Conservation (phyloP, 2,797 vertebrate species). For the Cirrhinus molitorella region DNA sequence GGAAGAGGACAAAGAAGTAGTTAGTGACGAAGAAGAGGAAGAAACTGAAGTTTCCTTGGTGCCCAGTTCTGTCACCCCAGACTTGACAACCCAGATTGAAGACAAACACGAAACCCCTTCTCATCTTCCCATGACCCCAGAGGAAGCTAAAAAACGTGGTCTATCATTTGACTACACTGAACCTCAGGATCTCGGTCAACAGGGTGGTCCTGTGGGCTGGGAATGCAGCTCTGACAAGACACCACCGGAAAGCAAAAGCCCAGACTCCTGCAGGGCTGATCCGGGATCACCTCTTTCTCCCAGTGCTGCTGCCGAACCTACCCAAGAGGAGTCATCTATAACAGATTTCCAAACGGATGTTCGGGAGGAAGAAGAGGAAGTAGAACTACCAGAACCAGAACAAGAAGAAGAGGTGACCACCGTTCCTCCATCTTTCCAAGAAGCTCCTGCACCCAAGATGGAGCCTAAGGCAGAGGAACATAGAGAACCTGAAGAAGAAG, state of each 20-base stretch:
- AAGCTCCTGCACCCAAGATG: constrained; percentile 6
- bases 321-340: constrained; percentile 35
- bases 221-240: constrained; percentile 61
- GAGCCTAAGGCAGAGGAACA: constrained; percentile 38
- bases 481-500: constrained; percentile 1
- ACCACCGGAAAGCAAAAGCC: constrained; percentile 64
- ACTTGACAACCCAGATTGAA: constrained; percentile 36
- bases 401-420: constrained; percentile 39
- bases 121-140: constrained; percentile 52
- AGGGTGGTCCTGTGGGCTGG: constrained; percentile 44
- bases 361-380: constrained; percentile 14
- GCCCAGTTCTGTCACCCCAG: constrained; percentile 34
- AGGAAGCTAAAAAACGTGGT: constrained; percentile 66
- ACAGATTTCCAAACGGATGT: constrained; percentile 28
- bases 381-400: constrained; percentile 41
- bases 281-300: constrained; percentile 64
- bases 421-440: constrained; percentile 31
- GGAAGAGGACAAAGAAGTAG: constrained; percentile 30
- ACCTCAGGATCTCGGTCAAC: constrained; percentile 53
- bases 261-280: constrained; percentile 63
- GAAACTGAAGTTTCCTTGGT: constrained; percentile 31
- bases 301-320: constrained; percentile 31
- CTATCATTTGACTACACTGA: constrained; percentile 71
- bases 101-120: constrained; percentile 17
- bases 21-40: constrained; percentile 24